Percentiles rank a stretch among this genome's conserved stretches.
Conservation (phyloP, 2,888 invertebrate genomes). For the Drosophila demipolita region DNA sequence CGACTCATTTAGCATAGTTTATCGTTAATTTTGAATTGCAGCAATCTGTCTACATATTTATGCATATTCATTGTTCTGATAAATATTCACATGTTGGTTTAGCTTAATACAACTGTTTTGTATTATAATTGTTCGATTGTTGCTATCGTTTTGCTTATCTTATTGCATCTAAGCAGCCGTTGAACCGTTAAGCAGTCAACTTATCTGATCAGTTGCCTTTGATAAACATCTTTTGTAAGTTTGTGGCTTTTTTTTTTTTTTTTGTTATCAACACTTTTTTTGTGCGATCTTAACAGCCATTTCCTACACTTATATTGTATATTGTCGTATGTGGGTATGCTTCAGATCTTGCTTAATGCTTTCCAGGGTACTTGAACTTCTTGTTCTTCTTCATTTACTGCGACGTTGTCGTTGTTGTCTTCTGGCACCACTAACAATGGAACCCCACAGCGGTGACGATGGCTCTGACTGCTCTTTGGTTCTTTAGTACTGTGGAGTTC, state of each 20-base stretch:
- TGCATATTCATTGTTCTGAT: not conserved
- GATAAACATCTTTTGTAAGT: slow-evolving; percentile 10
- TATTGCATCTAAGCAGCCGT: not conserved
- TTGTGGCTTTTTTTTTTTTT: not conserved
- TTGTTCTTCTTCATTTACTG: slow-evolving; percentile 30
- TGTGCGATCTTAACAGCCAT: slow-evolving; percentile 2
- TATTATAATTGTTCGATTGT: not conserved
- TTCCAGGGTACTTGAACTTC: slow-evolving; percentile 69
- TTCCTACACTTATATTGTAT: not conserved
- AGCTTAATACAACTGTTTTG: not conserved
- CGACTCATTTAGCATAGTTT: slow-evolving; percentile 27
- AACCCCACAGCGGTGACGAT: slow-evolving; percentile 48
- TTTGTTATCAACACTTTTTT: slow-evolving; percentile 14
- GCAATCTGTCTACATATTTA: slow-evolving; percentile 23
- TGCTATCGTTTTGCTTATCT: not conserved
- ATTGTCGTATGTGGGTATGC: slow-evolving; percentile 35
- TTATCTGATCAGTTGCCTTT: slow-evolving; percentile 10
- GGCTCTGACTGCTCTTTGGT: slow-evolving; percentile 28
- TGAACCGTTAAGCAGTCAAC: slow-evolving; percentile 4
- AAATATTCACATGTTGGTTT: slow-evolving; percentile 6
- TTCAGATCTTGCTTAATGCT: slow-evolving; percentile 46
- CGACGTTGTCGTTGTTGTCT: slow-evolving; percentile 6
- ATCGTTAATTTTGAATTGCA: slow-evolving; percentile 9
- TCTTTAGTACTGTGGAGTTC: slow-evolving; percentile 13
- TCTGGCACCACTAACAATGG: slow-evolving; percentile 51